Base-by-base conservation (phyloP, 2,888 invertebrate genomes). In the Emmelina monodactyla region DNA sequence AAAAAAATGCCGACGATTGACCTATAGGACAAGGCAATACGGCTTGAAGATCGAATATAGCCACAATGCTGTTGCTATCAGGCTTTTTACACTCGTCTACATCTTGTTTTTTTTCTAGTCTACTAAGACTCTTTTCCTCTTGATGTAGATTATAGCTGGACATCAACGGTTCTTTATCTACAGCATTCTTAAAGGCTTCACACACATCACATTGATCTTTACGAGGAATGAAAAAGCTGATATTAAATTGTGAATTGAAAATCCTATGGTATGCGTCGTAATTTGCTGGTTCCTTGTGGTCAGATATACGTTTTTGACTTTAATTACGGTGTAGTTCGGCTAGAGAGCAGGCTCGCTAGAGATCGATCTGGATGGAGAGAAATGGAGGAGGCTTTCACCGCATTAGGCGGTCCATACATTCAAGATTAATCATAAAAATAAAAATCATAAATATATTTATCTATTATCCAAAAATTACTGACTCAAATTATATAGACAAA, bases 21-120 rank as follows among this genome's bases (percentile, higher is more conserved):
- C 55, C 53, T 34, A 45, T 43, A 15, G 55, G 54, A 33, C 44
- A 44, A 11, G 50, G 53, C 22, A 59, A 45, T 2, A 56, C 55
- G 22, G 57, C 55, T 39, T 61, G 52, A 36, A 59, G 40, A 35
- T 58, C 58, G 39, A 45, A 60, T 22, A 44, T 45, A 19, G 49
- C 47, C 13, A 56, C 40, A 22, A 41, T 37, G 1, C 5, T 37
- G 14, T 35, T 31, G 22, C 6, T 14, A 25, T 39, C 31, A 25
- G 22, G 2, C 22, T 34, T 16, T 10, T 25, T 9, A n/a, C 28
- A 28, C 14, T 14, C 9, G 7, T 28, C 28, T 28, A 28, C 50
- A 39, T 55, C 54, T 34, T 28, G 38, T 31, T 38, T 45, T 43
- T 55, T 56, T 38, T 50, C 43, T 34, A 35, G 16, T 38, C 51